Evolutionary conservation across 2,888 invertebrate genomes (phyloP), one percentile per base, ranked within the genome.

Genomic region (Anoplius nigerrimus): DNA sequence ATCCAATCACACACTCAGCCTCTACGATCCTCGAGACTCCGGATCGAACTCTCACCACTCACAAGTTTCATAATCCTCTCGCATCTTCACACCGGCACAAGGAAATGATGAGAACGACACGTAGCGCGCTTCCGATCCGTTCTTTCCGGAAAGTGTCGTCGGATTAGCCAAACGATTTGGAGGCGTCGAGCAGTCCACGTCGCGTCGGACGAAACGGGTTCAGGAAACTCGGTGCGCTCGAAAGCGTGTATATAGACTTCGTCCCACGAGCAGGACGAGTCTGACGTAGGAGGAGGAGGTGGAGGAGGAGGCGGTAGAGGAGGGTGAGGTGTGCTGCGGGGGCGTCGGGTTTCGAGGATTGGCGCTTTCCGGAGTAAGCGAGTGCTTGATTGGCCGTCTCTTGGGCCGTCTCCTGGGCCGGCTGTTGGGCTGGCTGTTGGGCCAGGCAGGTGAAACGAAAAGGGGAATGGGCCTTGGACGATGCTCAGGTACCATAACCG

Each of bases 311-410:
- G 20, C 8, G 20, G 18, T 2, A 2, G 0, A 8, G 11, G 22
- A 4, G 18, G 22, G 22, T 8, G 52, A 52, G 24, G 22, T n/a
- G n/a, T 22, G 34, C 6, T 20, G 66, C 64, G 56, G 60, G 20
- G 48, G 48, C 48, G 48, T 20, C n/a, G 34, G 34, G 18, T 48
- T 48, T 53, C 52, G 51, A 66, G 76, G 83, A 84, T 84, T 81
- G 83, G 84, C 73, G 79, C 76, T 72, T 86, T 83, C 84, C 78
- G 79, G 69, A 79, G 76, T 75, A 79, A 74, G 73, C 78, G 63
- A 65, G 66, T 68, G 70, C 73, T 74, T 67, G 80, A 80, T 84
- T 81, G 82, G 84, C 68, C 74, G 69, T 71, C 66, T 69, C 66
- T 62, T 59, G 58, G 70, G 69, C 62, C 59, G 66, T 71, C 66